Evolutionary conservation across 2,888 invertebrate genomes (phyloP).

Genomic region (Tachina fera): DNA sequence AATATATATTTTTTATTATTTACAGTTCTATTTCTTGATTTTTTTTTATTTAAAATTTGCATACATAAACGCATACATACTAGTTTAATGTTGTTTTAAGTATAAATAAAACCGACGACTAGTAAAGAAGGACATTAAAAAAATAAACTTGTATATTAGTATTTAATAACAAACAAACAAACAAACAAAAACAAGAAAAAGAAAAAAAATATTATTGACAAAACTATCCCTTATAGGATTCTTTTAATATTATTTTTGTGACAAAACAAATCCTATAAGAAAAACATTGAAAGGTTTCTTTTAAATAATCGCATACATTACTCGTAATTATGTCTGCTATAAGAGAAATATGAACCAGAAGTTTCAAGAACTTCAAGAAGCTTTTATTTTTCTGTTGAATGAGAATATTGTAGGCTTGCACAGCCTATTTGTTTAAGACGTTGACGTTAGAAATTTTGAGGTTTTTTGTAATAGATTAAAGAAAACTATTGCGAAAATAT

Average conservation of each 20-base stretch:
- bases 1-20: constrained; percentile 13
- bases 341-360: constrained; percentile 10
- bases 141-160: constrained; percentile 14
- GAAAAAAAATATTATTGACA: background rate
- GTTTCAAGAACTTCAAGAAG: background rate
- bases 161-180: background rate
- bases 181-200: background rate
- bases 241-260: background rate
- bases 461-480: too few species aligned
- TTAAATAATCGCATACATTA: background rate
- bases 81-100: constrained; percentile 70
- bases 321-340: constrained; percentile 42
- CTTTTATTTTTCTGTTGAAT: background rate
- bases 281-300: constrained; percentile 15
- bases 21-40: background rate
- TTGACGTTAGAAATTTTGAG: too few species aligned
- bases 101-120: constrained; percentile 35
- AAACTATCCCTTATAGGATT: constrained; percentile 2
- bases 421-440: too few species aligned
- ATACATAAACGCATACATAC: too few species aligned
- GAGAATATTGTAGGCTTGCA: background rate
- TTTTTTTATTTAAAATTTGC: constrained; percentile 44
- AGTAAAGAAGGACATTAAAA: constrained; percentile 41
- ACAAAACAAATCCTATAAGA: constrained; percentile 2
- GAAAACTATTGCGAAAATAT: too few species aligned